Evolutionary conservation across 92 coral and sea anemone genomes (phyloP).

Genomic region (Nematostella vectensis): DNA sequence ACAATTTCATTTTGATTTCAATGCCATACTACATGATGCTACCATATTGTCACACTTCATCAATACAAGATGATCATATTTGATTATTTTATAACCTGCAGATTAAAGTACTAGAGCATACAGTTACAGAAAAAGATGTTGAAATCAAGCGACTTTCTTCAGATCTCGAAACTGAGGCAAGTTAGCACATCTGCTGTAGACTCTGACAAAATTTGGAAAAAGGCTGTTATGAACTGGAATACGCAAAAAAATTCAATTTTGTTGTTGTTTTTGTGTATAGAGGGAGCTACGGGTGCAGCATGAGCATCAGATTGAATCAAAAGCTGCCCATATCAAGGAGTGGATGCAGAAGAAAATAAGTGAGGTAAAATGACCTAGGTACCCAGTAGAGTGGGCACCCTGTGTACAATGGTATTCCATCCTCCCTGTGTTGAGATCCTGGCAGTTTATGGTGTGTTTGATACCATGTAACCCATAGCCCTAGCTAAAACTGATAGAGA

Average conservation of each 20-base stretch:
- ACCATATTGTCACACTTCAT: no score
- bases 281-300: conserved; percentile 35
- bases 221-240: background rate
- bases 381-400: background rate
- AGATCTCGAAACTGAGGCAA: conserved; percentile 75
- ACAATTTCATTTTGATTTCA: no score
- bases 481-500: no score
- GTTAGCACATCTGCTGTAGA: background rate
- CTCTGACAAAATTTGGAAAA: background rate
- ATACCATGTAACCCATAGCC: no score
- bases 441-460: background rate
- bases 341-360: conserved; percentile 83
- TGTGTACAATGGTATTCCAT: background rate
- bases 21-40: no score
- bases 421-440: background rate
- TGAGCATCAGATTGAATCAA: conserved; percentile 68
- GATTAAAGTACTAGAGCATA: conserved; percentile 49
- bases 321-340: conserved; percentile 70
- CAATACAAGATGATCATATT: no score
- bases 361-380: no score
- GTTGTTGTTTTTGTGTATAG: conserved; percentile 2
- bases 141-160: conserved; percentile 40
- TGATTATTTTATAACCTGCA: no score
- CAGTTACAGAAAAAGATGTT: conserved; percentile 57
- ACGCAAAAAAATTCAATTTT: background rate